A percentile compares a stretch with the other conserved stretches of the same genome.
Evolutionary conservation across 1,140 invertebrate genomes (phyloP).

Genomic region (Cotesia vestalis): DNA sequence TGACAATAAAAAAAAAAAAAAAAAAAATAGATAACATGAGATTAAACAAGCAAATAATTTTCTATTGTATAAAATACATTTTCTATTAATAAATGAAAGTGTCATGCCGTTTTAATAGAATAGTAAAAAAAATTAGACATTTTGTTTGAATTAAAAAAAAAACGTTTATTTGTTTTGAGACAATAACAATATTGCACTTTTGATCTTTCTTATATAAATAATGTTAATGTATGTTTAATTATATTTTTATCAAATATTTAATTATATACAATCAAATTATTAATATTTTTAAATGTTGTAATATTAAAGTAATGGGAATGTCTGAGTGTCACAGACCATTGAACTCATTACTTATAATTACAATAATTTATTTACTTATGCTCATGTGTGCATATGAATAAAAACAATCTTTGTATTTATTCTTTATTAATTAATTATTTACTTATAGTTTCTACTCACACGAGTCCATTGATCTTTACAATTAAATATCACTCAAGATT

Average conservation of each 20-base stretch:
- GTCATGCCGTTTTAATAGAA: too few species aligned
- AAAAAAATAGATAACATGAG: too few species aligned
- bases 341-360: not conserved
- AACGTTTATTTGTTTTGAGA: not conserved
- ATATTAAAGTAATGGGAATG: not conserved
- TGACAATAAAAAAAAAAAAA: too few species aligned
- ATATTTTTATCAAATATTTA: constrained; percentile 8
- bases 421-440: too few species aligned
- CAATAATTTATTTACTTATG: not conserved
- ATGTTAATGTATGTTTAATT: not conserved
- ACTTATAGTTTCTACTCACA: not conserved
- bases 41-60: too few species aligned
- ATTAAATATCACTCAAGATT: not conserved
- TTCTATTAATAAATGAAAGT: too few species aligned
- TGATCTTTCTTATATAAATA: constrained; percentile 10
- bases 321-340: not conserved
- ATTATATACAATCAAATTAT: not conserved
- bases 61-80: too few species aligned
- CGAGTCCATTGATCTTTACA: not conserved
- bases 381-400: not conserved
- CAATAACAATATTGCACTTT: not conserved
- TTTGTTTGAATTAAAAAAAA: not conserved
- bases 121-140: not conserved
- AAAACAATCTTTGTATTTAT: not conserved
- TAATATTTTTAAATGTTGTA: not conserved